These are phyloP conservation scores for Zaprionus obscuricornis DNA, from an alignment of 2,888 invertebrate genomes.

Conservation along the genomic window DNA sequence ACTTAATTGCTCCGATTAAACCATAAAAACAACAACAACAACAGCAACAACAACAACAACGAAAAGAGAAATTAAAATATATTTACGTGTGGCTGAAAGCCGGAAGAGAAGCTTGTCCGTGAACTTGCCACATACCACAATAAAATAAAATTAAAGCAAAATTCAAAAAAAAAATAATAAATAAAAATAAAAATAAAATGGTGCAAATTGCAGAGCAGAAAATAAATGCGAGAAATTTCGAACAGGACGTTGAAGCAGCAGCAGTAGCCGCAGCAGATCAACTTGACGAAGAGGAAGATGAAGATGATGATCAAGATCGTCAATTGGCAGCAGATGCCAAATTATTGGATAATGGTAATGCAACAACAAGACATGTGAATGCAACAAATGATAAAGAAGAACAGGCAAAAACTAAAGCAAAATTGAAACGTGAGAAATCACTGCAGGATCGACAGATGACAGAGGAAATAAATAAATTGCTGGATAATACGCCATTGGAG, in stretches of 20 bases:
- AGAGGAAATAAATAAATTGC: slow-evolving; percentile 84
- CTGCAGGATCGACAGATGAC: slow-evolving; percentile 78
- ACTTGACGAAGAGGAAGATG: slow-evolving; percentile 19
- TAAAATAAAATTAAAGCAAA: too few species aligned
- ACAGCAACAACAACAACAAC: slow-evolving; percentile 6
- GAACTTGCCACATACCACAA: slow-evolving; percentile 11
- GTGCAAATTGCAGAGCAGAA: slow-evolving; percentile 67
- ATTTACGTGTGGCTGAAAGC: slow-evolving; percentile 14
- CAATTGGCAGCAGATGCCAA: slow-evolving; percentile 54
- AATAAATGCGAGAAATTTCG: too few species aligned
- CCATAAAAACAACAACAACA: slow-evolving; percentile 51
- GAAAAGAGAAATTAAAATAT: slow-evolving; percentile 5
- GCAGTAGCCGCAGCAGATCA: background rate
- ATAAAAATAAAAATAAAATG: slow-evolving; percentile 32
- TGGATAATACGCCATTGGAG: slow-evolving; percentile 84
- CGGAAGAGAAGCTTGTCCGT: slow-evolving; percentile 46
- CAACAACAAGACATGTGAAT: background rate
- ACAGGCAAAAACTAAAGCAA: slow-evolving; percentile 43
- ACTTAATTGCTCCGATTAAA: slow-evolving; percentile 65
- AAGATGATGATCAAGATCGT: slow-evolving; percentile 40
- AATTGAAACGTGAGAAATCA: slow-evolving; percentile 64
- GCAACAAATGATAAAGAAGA: slow-evolving; percentile 8
- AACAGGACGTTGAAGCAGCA: slow-evolving; percentile 34
- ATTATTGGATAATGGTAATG: slow-evolving; percentile 68
- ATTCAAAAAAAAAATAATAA: too few species aligned